Base-by-base conservation (phyloP, 2,888 invertebrate species). In the Spodoptera picta region DNA sequence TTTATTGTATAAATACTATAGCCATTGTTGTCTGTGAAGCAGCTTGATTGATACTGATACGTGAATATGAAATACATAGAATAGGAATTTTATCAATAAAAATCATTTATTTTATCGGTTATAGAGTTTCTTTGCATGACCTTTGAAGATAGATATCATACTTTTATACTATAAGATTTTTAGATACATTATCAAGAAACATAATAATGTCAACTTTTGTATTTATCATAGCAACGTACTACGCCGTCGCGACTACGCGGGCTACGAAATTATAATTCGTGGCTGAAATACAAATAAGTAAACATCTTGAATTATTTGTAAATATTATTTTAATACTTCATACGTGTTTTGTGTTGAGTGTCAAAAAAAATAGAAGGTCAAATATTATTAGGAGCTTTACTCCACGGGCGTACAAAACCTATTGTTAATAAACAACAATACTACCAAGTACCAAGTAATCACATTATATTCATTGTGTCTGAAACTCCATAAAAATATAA, bases 391-490 rank as follows among this genome's bases (percentile, higher is more conserved):
- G 2, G 4, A 6, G 43, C 19, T n/a, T 7, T 51, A 59, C 69
- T 72, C 73, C 46, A 67, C 43, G 31, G 49, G 46, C 36, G 23
- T 31, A 24, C 3, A 43, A 24, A 52, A 12, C 10, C 24, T 41
- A 59, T 58, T 44, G 24, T n/a, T 31, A 31, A 4, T 4, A 7
- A 46, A 27, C 45, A 36, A 68, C 52, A 65, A 63, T 31, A 12
- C 41, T 19, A 19, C 48, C 9, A 23, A 44, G 55, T 19, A 19
- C 48, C 9, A 23, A 44, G 55, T 45, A 67, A 55, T 71, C 14
- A 51, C 55, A 64, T 55, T 50, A 54, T 44, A 54, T 43, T 70
- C 23, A 1, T 10, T 23, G 12, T 43, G 10, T 11, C 0, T 24
- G 10, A 50, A 43, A 54, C 36, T 14, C 12, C 7, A 42, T 10